These are phyloP conservation scores for Subacronicta megacephala DNA, from an alignment of 2,888 invertebrate species.

Conservation along the genomic window DNA sequence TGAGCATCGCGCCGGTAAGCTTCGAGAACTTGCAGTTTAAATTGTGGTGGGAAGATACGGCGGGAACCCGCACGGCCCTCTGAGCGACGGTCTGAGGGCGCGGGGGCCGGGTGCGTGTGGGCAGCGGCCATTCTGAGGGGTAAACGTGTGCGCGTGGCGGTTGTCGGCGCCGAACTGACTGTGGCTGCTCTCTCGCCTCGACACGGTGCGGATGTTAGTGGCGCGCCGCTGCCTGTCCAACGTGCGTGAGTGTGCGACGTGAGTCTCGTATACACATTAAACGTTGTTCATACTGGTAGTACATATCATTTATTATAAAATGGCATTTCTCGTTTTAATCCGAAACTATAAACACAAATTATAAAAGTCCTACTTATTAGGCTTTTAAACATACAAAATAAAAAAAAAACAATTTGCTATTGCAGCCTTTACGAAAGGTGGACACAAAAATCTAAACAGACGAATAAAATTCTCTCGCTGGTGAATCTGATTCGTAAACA, in stretches of 20 bases:
- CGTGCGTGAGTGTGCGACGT: constrained; percentile 85
- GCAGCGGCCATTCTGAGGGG: constrained; percentile 80
- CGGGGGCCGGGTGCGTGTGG: constrained; percentile 85
- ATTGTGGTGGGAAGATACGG: constrained; percentile 96
- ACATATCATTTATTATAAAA: neutral
- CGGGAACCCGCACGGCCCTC: constrained; percentile 93
- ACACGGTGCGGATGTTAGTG: constrained; percentile 81
- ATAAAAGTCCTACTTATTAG: neutral
- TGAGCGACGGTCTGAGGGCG: constrained; percentile 84
- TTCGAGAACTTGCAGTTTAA: constrained; percentile 96
- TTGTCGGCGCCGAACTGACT: constrained; percentile 88
- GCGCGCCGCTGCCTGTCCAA: constrained; percentile 87
- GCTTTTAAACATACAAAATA: too few relatives aligned
- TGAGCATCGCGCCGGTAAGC: constrained; percentile 96
- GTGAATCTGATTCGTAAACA: too few relatives aligned
- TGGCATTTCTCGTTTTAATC: too few relatives aligned
- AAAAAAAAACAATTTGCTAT: too few relatives aligned
- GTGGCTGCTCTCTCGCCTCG: constrained; percentile 76
- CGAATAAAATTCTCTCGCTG: too few relatives aligned
- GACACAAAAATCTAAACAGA: too few relatives aligned
- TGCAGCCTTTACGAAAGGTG: too few relatives aligned
- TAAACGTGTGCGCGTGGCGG: constrained; percentile 84
- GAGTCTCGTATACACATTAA: constrained; percentile 81
- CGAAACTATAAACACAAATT: too few relatives aligned
- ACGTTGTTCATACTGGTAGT: constrained; percentile 60